Evolutionary conservation across 2,888 invertebrate genomes (phyloP).

Genomic region (Eucera pruinosa): DNA sequence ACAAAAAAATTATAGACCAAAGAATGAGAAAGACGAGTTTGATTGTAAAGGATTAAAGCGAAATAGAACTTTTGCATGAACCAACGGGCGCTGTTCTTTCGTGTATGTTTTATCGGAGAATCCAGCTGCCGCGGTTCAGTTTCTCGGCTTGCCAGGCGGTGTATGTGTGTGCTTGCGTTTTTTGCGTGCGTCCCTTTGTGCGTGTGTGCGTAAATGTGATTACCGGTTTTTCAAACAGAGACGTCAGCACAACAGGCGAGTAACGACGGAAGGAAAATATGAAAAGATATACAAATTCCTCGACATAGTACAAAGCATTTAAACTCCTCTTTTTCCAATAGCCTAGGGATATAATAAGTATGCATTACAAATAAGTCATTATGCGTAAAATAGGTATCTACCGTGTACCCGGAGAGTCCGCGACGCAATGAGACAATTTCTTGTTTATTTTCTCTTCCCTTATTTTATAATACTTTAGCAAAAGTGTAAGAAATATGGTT

Average conservation of each 20-base stretch:
- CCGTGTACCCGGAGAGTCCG: conserved; percentile 47
- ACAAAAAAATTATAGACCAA: not conserved
- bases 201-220: conserved; percentile 60
- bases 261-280: conserved; percentile 68
- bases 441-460: not conserved
- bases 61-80: conserved; percentile 56
- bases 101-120: conserved; percentile 52
- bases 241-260: conserved; percentile 60
- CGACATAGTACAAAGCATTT: conserved; percentile 84
- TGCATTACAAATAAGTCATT: conserved; percentile 54
- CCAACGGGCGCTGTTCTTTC: conserved; percentile 55
- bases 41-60: conserved; percentile 32
- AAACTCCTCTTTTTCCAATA: conserved; percentile 77
- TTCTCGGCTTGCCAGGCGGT: conserved; percentile 54
- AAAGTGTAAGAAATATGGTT: not conserved
- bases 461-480: no score
- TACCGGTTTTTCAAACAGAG: conserved; percentile 67
- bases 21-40: not conserved
- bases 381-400: conserved; percentile 50
- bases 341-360: conserved; percentile 61
- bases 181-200: conserved; percentile 47
- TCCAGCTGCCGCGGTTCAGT: conserved; percentile 56
- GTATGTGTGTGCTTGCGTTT: conserved; percentile 38
- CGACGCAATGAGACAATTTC: conserved; percentile 24
- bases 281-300: conserved; percentile 83